Evolutionary conservation across 2,888 invertebrate species (phyloP).

Genomic region (Iselma pallidipennis): DNA sequence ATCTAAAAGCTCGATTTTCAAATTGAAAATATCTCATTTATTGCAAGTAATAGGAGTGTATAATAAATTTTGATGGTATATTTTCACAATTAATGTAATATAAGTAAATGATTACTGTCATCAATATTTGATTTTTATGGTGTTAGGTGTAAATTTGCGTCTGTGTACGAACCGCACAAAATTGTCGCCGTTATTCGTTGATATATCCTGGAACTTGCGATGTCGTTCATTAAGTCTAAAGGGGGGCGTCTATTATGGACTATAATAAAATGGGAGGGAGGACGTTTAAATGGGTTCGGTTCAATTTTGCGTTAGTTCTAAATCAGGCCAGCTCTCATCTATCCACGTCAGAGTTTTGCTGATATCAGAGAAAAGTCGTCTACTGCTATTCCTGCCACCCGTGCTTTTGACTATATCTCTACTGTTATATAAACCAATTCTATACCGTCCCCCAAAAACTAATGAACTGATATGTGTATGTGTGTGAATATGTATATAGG

Average conservation of each 20-base stretch:
- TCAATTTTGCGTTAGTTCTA: neutral
- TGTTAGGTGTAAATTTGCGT: no score
- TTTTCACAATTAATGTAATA: no score
- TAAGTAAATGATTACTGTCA: no score
- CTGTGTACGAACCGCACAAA: no score
- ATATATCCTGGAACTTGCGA: neutral
- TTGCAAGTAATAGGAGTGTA: no score
- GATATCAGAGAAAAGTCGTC: neutral
- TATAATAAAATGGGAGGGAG: neutral
- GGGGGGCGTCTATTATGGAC: neutral
- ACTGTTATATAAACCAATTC: neutral
- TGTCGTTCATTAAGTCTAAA: neutral
- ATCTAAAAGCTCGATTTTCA: neutral
- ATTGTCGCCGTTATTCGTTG: neutral
- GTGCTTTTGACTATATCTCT: neutral
- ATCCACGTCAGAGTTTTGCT: neutral
- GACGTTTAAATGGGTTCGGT: neutral
- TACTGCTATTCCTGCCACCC: no score
- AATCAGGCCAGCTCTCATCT: neutral
- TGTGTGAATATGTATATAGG: neutral
- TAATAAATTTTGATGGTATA: no score
- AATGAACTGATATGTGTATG: neutral
- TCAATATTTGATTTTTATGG: no score
- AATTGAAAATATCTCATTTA: no score
- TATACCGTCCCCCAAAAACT: neutral